These are phyloP conservation scores for Noctilio leporinus DNA, from an alignment of 2,113 vertebrate genomes.

Conservation along the genomic window DNA sequence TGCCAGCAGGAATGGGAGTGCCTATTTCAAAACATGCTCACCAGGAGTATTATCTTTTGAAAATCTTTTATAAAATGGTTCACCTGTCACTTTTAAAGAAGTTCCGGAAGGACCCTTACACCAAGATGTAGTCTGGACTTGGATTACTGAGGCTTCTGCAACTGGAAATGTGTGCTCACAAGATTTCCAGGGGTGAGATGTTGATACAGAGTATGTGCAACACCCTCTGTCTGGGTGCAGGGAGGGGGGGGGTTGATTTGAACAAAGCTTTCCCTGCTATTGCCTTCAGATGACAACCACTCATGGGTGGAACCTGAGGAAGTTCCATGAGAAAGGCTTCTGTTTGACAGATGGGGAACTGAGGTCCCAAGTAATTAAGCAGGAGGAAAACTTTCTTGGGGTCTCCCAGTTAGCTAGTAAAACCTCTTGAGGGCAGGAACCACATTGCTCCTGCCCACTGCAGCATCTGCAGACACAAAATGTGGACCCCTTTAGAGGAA, in stretches of 20 bases:
- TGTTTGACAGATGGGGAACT: background rate
- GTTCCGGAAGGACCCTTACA: background rate
- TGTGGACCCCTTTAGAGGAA: background rate
- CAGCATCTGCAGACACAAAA: background rate
- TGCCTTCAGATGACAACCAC: background rate
- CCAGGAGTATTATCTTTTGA: background rate
- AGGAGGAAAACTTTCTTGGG: background rate
- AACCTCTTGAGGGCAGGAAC: background rate
- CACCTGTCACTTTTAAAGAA: background rate
- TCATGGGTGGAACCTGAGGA: background rate
- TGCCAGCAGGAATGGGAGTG: background rate
- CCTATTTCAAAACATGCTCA: background rate
- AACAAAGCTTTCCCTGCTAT: background rate
- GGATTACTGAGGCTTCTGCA: background rate
- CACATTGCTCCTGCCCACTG: background rate
- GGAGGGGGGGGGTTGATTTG: background rate
- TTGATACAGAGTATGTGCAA: background rate
- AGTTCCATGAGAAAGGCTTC: background rate
- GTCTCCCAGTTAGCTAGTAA: background rate
- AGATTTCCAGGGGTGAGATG: background rate
- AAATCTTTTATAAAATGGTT: background rate
- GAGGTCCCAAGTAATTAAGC: background rate
- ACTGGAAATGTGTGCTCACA: accelerated
- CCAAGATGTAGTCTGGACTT: background rate
- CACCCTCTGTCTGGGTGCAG: background rate